These are phyloP conservation scores for Heteromyza rotundicornis DNA, from an alignment of 2,888 invertebrate species.

Conservation along the genomic window DNA sequence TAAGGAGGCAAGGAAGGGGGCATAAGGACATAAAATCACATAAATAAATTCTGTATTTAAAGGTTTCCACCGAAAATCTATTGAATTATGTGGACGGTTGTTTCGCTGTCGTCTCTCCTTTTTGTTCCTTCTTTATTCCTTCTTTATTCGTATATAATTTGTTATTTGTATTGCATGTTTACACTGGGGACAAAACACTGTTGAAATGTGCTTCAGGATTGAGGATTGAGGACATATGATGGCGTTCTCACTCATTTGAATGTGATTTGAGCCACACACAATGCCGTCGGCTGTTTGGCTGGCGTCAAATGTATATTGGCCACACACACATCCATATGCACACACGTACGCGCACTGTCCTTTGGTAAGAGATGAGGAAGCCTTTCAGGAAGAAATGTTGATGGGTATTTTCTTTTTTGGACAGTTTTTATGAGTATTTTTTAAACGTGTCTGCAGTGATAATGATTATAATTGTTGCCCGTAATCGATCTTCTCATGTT, in stretches of 20 bases:
- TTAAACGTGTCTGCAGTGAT: too few species aligned
- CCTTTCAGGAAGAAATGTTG: too few species aligned
- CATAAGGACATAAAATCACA: not conserved
- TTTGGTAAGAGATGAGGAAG: too few species aligned
- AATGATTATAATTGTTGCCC: too few species aligned
- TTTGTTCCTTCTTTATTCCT: not conserved
- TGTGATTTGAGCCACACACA: not conserved
- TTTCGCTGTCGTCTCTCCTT: not conserved
- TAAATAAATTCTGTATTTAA: not conserved
- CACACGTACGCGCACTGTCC: too few species aligned
- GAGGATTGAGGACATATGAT: constrained; percentile 1
- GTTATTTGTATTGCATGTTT: not conserved
- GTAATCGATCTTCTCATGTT: too few species aligned
- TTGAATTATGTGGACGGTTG: not conserved
- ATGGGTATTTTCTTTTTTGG: too few species aligned
- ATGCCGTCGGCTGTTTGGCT: not conserved
- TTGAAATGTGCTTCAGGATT: not conserved
- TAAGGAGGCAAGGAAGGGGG: not conserved
- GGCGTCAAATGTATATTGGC: constrained; percentile 27
- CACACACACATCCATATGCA: constrained; percentile 13
- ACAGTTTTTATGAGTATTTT: too few species aligned
- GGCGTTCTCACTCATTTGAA: constrained; percentile 4
- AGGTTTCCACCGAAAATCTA: not conserved
- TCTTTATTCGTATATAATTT: not conserved
- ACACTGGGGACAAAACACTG: not conserved